phyloP scores from a whole-genome alignment of 2,888 invertebrate species.

The Asteroscopus sphinx region DNA sequence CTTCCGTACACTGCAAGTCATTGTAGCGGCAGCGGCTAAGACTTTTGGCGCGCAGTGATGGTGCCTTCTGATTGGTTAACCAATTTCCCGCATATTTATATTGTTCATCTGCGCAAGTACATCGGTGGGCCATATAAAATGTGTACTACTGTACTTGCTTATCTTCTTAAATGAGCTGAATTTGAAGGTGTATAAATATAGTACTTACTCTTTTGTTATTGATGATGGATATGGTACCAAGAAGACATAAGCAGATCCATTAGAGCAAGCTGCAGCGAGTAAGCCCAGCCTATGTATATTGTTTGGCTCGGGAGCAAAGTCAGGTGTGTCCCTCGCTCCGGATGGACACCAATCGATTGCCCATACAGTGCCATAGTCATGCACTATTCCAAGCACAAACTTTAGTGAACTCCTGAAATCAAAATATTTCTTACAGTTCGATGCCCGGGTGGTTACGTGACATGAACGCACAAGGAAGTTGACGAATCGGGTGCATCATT shows the following conservation, averaged over 20 bases:
- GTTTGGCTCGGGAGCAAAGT: constrained; percentile 5
- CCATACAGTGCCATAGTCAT: constrained; percentile 92
- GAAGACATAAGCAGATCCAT: constrained; percentile 91
- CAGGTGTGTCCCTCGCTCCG: constrained; percentile 88
- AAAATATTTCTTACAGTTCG: constrained; percentile 8
- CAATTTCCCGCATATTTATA: too few relatives aligned
- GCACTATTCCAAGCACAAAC: constrained; percentile 90
- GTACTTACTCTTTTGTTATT: constrained; percentile 68
- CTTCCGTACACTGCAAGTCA: too few relatives aligned
- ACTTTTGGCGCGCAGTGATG: too few relatives aligned
- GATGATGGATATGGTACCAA: constrained; percentile 87
- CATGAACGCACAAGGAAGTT: too few relatives aligned
- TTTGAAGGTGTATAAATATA: not conserved
- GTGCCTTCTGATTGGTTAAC: too few relatives aligned
- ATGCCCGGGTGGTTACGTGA: not conserved
- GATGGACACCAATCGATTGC: constrained; percentile 94
- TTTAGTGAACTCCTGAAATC: constrained; percentile 66
- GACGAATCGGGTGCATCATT: not conserved
- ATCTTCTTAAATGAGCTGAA: too few relatives aligned
- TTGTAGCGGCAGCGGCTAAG: too few relatives aligned
- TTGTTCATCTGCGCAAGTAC: too few relatives aligned
- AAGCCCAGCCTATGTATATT: constrained; percentile 89
- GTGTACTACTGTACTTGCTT: too few relatives aligned
- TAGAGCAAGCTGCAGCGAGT: constrained; percentile 92
- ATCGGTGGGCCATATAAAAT: too few relatives aligned